Evolutionary conservation across 1,140 invertebrate genomes (phyloP).

Genomic region (Elymnias hypermnestra): DNA sequence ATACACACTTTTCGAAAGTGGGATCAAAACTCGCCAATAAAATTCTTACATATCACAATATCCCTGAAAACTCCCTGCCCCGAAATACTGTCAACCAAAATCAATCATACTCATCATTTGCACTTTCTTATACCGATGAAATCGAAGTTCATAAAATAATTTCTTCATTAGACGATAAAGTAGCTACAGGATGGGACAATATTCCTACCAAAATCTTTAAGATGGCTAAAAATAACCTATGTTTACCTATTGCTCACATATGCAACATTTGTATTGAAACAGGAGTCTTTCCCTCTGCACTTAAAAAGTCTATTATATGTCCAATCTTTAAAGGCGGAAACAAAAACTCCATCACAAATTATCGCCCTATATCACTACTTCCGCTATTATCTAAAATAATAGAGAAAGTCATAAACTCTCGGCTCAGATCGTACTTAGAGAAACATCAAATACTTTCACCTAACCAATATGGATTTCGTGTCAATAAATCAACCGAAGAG

Average conservation of each 20-base stretch:
- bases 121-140: too few relatives aligned
- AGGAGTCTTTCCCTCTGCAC: not conserved
- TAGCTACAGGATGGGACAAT: not conserved
- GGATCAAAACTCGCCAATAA: too few relatives aligned
- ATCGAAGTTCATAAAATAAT: not conserved
- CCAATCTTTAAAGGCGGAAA: slow-evolving; percentile 2
- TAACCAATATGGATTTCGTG: not conserved
- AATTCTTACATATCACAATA: too few relatives aligned
- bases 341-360: not conserved
- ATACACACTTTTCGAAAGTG: too few relatives aligned
- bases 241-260: not conserved
- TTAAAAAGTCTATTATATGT: not conserved
- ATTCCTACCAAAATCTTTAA: not conserved
- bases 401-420: not conserved
- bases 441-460: not conserved
- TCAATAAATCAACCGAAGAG: not conserved
- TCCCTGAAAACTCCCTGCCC: too few relatives aligned
- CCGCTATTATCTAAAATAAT: not conserved
- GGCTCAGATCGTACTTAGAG: not conserved
- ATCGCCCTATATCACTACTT: not conserved
- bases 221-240: not conserved
- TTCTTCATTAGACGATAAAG: not conserved
- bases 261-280: not conserved
- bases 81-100: too few relatives aligned
- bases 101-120: too few relatives aligned